Percentiles rank a stretch among this genome's conserved stretches.
phyloP scores from a whole-genome alignment of 2,113 vertebrate genomes.

The Panthera leo region DNA sequence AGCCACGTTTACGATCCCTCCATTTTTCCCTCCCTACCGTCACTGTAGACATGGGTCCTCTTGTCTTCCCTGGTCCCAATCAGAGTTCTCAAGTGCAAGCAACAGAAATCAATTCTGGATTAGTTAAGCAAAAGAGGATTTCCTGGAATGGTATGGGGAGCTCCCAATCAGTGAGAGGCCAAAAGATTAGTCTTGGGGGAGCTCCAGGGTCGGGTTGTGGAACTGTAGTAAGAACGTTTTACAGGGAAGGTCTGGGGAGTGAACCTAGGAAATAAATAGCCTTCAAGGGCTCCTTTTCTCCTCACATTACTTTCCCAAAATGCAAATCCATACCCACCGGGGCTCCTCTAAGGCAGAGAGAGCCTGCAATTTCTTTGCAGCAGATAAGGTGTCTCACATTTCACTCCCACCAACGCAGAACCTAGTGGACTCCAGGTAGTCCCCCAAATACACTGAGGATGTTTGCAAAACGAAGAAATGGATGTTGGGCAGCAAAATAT shows the following conservation, averaged over 20 bases:
- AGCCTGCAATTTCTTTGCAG: neutral
- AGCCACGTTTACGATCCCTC: neutral
- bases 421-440: neutral
- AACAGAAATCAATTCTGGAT: conserved; percentile 11
- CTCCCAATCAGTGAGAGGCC: neutral
- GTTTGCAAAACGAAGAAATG: neutral
- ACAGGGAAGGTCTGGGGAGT: neutral
- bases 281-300: neutral
- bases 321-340: neutral
- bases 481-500: neutral
- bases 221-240: neutral
- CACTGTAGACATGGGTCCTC: neutral
- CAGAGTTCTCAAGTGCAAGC: neutral
- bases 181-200: neutral
- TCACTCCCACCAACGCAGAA: neutral
- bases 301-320: neutral
- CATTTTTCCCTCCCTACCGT: neutral
- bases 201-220: neutral
- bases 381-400: neutral
- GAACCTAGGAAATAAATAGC: neutral
- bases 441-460: neutral
- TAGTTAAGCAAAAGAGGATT: neutral
- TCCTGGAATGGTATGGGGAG: neutral
- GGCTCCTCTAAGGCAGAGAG: neutral
- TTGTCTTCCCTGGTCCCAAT: neutral